Percentiles rank a stretch among this genome's conserved stretches.
Conservation (phyloP, 2,113 vertebrate species). For the Mionectes macconnelli region DNA sequence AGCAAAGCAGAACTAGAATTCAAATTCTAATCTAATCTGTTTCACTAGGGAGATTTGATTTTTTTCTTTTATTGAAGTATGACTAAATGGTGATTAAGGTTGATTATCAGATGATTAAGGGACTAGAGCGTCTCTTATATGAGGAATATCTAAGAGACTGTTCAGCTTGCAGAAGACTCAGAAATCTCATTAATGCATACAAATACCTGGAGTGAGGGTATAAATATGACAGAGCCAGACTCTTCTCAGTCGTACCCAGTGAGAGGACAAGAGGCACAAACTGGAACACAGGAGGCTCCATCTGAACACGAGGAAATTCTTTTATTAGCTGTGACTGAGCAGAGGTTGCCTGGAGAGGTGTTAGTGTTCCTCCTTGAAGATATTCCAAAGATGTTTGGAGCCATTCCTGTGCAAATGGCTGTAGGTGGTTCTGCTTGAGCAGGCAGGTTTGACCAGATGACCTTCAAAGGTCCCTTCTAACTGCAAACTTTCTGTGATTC, state of each 20-base stretch:
- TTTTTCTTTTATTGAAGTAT: background rate
- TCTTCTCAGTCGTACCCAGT: background rate
- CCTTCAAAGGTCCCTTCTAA: background rate
- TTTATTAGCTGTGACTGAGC: background rate
- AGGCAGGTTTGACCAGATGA: background rate
- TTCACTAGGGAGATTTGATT: background rate
- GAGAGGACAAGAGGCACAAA: background rate
- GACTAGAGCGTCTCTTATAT: background rate
- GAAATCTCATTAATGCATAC: background rate
- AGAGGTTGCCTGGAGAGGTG: background rate
- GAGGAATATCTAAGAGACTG: background rate
- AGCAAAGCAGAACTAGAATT: background rate
- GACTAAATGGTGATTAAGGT: background rate
- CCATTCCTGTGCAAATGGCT: background rate
- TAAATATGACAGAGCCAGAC: background rate
- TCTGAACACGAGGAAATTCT: background rate
- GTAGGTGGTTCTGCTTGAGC: background rate
- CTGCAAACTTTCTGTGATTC: background rate
- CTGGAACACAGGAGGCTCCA: rapidly evolving
- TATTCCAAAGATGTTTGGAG: background rate
- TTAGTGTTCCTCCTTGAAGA: background rate
- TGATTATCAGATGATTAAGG: background rate
- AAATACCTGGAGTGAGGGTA: background rate
- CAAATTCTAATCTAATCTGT: background rate
- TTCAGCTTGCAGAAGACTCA: background rate